Evolutionary conservation across 2,888 invertebrate species (phyloP).

Genomic region (Linyphia triangularis): DNA sequence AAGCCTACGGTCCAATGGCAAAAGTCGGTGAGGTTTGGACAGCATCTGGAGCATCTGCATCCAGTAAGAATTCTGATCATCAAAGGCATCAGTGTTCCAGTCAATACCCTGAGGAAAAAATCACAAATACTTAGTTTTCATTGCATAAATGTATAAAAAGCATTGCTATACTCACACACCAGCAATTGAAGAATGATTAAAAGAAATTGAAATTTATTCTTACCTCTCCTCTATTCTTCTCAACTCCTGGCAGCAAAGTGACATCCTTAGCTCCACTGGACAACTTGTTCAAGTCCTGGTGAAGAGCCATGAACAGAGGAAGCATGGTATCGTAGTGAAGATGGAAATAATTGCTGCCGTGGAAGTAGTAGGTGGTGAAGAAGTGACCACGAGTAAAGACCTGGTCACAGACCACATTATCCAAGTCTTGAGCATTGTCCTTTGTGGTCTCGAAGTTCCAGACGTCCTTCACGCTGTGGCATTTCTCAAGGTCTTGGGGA

Average conservation of each 20-base stretch:
- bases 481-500: slow-evolving; percentile 62
- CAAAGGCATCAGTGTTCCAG: slow-evolving; percentile 76
- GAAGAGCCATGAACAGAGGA: slow-evolving; percentile 75
- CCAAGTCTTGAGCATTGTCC: slow-evolving; percentile 20
- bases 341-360: slow-evolving; percentile 78
- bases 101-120: slow-evolving; percentile 68
- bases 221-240: slow-evolving; percentile 75
- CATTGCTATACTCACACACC: not conserved
- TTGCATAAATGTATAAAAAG: not conserved
- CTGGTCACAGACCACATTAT: slow-evolving; percentile 76
- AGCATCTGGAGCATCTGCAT: slow-evolving; percentile 71
- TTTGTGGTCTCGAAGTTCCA: slow-evolving; percentile 69
- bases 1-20: slow-evolving; percentile 75
- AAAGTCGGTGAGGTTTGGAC: slow-evolving; percentile 71
- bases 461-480: slow-evolving; percentile 68
- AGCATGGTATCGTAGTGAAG: slow-evolving; percentile 77
- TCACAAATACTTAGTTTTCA: not conserved
- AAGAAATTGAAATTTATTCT: not conserved
- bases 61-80: slow-evolving; percentile 72
- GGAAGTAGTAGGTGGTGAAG: slow-evolving; percentile 77
- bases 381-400: slow-evolving; percentile 76
- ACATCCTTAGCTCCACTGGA: slow-evolving; percentile 64
- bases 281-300: slow-evolving; percentile 35
- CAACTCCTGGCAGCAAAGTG: slow-evolving; percentile 77
- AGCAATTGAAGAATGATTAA: not conserved